phyloP scores from a whole-genome alignment of 2,797 vertebrate species.

The Galaxias olidus region DNA sequence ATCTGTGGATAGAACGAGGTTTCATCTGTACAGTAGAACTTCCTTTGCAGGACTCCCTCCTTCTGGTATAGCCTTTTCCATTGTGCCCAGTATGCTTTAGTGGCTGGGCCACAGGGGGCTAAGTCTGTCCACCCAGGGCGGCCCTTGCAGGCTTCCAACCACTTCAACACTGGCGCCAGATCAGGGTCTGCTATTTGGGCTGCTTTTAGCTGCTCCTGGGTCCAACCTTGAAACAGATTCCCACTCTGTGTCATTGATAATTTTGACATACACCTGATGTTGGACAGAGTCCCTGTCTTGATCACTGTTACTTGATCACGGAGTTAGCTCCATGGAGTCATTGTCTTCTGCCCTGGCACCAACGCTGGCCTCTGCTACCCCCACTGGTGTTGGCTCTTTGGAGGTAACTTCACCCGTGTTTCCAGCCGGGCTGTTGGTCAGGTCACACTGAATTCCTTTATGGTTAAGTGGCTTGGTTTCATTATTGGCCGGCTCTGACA shows the following conservation, averaged over 20 bases:
- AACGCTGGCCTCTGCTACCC: constrained; percentile 5
- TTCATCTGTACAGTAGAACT: neutral
- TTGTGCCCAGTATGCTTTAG: constrained; percentile 41
- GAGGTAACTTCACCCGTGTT: neutral
- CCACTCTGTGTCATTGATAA: neutral
- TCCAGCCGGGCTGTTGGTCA: too few relatives aligned
- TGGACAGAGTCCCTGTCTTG: too few relatives aligned
- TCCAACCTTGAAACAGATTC: constrained; percentile 5
- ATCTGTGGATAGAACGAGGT: constrained; percentile 30
- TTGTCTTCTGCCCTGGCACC: neutral
- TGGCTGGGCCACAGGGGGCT: constrained; percentile 25
- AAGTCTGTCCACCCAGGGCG: constrained; percentile 19
- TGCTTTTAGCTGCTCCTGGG: neutral
- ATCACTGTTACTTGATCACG: too few relatives aligned
- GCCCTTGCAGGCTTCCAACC: constrained; percentile 18
- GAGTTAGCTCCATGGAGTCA: too few relatives aligned
- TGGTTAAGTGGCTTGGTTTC: neutral
- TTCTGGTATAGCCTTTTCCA: constrained; percentile 20
- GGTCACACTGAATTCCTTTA: too few relatives aligned
- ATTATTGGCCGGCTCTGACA: neutral
- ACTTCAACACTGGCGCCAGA: constrained; percentile 11
- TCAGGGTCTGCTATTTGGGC: constrained; percentile 21
- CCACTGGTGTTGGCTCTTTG: constrained; percentile 12
- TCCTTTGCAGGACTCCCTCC: constrained; percentile 7
- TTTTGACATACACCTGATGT: too few relatives aligned